Percentiles rank a stretch among this genome's conserved stretches.
These are phyloP conservation scores for Phrixothrix hirtus DNA, from an alignment of 2,888 invertebrate species.

Conservation along the genomic window DNA sequence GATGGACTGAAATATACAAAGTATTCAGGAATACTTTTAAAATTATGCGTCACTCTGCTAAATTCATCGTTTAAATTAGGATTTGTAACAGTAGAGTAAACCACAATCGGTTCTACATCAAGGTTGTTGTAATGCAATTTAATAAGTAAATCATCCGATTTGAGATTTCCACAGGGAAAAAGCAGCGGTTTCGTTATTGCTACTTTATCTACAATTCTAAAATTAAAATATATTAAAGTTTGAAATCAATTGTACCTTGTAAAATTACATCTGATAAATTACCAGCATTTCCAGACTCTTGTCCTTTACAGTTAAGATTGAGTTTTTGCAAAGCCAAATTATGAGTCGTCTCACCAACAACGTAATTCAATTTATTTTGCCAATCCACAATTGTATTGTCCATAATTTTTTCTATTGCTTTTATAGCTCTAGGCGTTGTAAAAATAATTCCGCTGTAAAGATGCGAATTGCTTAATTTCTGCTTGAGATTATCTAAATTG, in stretches of 20 bases:
- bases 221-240: conserved; percentile 2
- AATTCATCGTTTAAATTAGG: conserved; percentile 56
- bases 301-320: conserved; percentile 58
- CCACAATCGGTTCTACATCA: conserved; percentile 56
- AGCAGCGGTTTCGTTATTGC: conserved; percentile 55
- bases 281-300: conserved; percentile 61
- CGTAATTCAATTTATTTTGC: conserved; percentile 57
- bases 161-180: conserved; percentile 63
- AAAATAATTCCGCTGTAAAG: conserved; percentile 60
- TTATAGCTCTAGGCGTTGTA: conserved; percentile 62
- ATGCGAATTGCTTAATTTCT: conserved; percentile 55
- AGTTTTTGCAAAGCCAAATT: conserved; percentile 55
- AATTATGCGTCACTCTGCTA: conserved; percentile 48
- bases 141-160: conserved; percentile 58
- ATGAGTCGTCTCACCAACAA: conserved; percentile 62
- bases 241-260: conserved; percentile 45
- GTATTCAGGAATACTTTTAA: conserved; percentile 55
- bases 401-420: conserved; percentile 56
- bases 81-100: conserved; percentile 61
- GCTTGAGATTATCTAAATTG: conserved; percentile 54
- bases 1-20: conserved; percentile 65
- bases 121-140: conserved; percentile 55
- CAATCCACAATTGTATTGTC: conserved; percentile 45
- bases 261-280: conserved; percentile 59
- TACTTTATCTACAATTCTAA: conserved; percentile 46